Percentiles rank a stretch among this genome's conserved stretches.
phyloP scores from a whole-genome alignment of 2,113 vertebrate species.

The Gadus macrocephalus region DNA sequence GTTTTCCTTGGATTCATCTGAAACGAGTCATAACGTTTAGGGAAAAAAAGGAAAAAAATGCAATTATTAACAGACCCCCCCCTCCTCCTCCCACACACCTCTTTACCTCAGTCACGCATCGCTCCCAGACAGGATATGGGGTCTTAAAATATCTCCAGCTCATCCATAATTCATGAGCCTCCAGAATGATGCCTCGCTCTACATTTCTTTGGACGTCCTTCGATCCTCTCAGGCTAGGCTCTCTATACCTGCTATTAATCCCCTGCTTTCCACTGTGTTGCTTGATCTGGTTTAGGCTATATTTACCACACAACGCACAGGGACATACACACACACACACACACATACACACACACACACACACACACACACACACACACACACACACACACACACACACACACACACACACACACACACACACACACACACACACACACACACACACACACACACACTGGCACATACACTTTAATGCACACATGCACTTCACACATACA shows the following conservation, averaged over 20 bases:
- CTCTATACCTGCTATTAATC: neutral
- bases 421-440: too few species aligned
- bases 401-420: neutral
- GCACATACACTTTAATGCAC: too few species aligned
- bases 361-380: neutral
- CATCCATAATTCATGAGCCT: conserved; percentile 61
- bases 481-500: too few species aligned
- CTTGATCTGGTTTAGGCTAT: neutral
- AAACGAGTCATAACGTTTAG: conserved; percentile 6
- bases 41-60: neutral
- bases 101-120: conserved; percentile 24
- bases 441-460: too few species aligned
- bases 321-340: too few species aligned
- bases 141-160: conserved; percentile 59
- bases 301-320: neutral
- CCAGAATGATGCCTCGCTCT: conserved; percentile 24
- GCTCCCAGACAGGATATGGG: conserved; percentile 50
- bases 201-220: neutral
- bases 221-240: neutral
- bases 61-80: conserved; percentile 24
- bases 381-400: neutral
- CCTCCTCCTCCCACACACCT: conserved; percentile 13
- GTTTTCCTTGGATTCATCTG: neutral
- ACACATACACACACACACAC: too few species aligned
- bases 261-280: neutral